Evolutionary conservation across 1,140 invertebrate genomes (phyloP).

Genomic region (Metaphire vulgaris): DNA sequence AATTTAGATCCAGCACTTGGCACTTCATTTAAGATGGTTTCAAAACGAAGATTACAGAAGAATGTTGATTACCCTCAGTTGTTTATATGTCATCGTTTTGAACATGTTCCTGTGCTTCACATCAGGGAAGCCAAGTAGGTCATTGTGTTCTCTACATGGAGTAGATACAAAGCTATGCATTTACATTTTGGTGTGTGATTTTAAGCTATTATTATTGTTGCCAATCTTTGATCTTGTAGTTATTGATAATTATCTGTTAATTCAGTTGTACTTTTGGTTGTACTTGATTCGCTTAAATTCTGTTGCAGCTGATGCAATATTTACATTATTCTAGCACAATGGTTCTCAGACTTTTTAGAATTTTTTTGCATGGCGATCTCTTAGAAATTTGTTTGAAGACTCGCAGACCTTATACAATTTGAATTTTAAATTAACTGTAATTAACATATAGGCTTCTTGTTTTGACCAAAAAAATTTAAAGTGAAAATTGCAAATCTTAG

Average conservation of each 20-base stretch:
- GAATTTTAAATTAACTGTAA: no score
- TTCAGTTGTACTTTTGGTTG: not conserved
- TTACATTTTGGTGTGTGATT: not conserved
- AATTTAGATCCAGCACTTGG: constrained; percentile 40
- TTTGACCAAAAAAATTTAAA: no score
- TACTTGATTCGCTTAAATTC: not conserved
- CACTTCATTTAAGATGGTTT: constrained; percentile 40
- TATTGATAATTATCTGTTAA: not conserved
- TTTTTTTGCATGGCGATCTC: no score
- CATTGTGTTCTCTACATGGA: not conserved
- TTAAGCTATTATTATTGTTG: not conserved
- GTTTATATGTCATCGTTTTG: constrained; percentile 46
- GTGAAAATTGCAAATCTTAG: no score
- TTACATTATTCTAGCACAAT: no score
- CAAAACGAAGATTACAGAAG: constrained; percentile 32
- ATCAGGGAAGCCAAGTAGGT: constrained; percentile 46
- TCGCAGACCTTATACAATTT: no score
- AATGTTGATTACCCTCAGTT: constrained; percentile 33
- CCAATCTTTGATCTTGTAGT: not conserved
- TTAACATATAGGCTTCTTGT: no score
- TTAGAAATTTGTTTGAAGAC: no score
- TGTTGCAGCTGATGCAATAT: not conserved
- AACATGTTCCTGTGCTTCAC: constrained; percentile 49
- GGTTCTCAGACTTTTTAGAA: no score
- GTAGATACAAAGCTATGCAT: not conserved